Conservation (phyloP, 2,888 invertebrate genomes). For the Drosophila barbarae region DNA sequence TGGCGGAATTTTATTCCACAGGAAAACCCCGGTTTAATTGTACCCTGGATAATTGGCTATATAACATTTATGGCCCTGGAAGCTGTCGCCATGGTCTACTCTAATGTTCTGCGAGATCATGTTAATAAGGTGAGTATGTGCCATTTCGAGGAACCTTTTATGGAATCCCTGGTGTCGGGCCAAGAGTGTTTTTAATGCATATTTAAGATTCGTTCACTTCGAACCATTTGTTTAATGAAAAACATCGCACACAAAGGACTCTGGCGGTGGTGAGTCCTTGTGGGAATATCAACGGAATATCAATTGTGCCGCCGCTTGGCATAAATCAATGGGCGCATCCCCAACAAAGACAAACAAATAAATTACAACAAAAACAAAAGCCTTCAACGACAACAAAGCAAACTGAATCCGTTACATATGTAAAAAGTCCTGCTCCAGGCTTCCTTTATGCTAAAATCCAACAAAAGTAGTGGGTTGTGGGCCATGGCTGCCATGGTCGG, state of each 20-base stretch:
- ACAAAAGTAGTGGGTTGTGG: conserved; percentile 44
- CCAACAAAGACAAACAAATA: conserved; percentile 63
- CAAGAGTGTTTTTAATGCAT: conserved; percentile 57
- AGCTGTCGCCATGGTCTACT: conserved; percentile 90
- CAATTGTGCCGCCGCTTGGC: conserved; percentile 44
- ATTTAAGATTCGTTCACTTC: conserved; percentile 42
- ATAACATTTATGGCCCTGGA: conserved; percentile 90
- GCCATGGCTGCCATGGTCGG: conserved; percentile 41
- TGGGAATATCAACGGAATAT: conserved; percentile 41
- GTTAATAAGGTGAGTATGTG: conserved; percentile 85
- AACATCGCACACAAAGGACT: conserved; percentile 38
- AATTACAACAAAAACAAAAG: conserved; percentile 58
- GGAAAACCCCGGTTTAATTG: conserved; percentile 88
- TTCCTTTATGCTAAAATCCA: conserved; percentile 61
- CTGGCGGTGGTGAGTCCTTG: conserved; percentile 5
- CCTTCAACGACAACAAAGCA: conserved; percentile 46
- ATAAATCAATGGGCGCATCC: conserved; percentile 63
- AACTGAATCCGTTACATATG: conserved; percentile 60
- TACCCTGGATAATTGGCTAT: conserved; percentile 89
- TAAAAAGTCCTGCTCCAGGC: conserved; percentile 37
- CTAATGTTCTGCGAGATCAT: conserved; percentile 89
- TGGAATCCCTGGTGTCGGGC: neutral
- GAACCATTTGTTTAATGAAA: conserved; percentile 65
- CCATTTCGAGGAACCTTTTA: neutral
- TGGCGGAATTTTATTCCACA: conserved; percentile 70